phyloP scores from a whole-genome alignment of 2,113 vertebrate species.

The Bos taurus region ARS-UCD2.0 NC_037337.1:23349001-23349500 shows the following conservation, averaged over 20 bases:
- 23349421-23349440: no score
- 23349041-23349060: no score
- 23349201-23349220: background rate
- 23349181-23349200: background rate
- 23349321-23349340: background rate
- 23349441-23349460: no score
- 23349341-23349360: background rate
- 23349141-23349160: background rate
- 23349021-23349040: no score
- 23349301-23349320: background rate
- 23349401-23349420: no score
- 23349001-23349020: no score
- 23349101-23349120: no score
- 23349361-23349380: background rate
- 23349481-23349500: no score
- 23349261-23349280: background rate
- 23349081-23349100: no score
- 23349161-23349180: background rate
- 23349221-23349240: background rate
- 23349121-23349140: background rate
- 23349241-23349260: background rate
- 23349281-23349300: background rate
- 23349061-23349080: no score
- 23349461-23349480: no score
- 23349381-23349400: background rate